Base-by-base conservation (phyloP, 1,140 invertebrate genomes). In the Euura saliciscinereae region DNA sequence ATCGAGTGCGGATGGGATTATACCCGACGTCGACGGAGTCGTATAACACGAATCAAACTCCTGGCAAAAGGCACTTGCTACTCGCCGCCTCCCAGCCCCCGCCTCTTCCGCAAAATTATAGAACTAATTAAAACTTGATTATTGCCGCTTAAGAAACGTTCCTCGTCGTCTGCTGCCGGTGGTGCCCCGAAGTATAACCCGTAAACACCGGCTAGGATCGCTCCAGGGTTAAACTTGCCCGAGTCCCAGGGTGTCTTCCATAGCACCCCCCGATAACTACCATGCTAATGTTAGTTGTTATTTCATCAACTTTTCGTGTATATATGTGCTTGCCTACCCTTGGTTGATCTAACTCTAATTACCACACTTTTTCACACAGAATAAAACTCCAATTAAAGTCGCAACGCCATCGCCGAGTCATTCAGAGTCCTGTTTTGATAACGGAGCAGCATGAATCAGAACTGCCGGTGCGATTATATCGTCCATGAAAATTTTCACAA, bases 81-180 rank as follows among this genome's bases (percentile, higher is more conserved):
- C 51, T 59, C 51, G 51, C 51, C 13, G 10, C 51, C 28, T 28
- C 13, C 51, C 13, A 11, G 3, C 51, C 51, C 28, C 28, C 28
- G 28, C 1, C 43, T 28, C 43, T 8, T 44, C 10, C 3, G 44
- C 42, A 45, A 69, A 13, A 46, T 13, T 69, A 69, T 46, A 44
- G 68, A 69, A 69, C 68, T 69, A 69, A 69, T 69, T 69, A 69
- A 69, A 69, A 69, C 68, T 69, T 69, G 68, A 69, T 46, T 69
- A 67, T 67, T 67, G 28, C 66, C 66, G 43, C 66, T 67, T 67
- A 67, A 67, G 66, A 67, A 67, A 67, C 66, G 66, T 6, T 67
- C 43, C 66, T 28, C 28, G 28, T 28, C 28, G 28, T 28, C 28
- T 28, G 28, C 28, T 28, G 28, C 28, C 28, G 28, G 28, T 28